Conservation (phyloP, 2,797 vertebrate genomes). For the Platalea minor region DNA sequence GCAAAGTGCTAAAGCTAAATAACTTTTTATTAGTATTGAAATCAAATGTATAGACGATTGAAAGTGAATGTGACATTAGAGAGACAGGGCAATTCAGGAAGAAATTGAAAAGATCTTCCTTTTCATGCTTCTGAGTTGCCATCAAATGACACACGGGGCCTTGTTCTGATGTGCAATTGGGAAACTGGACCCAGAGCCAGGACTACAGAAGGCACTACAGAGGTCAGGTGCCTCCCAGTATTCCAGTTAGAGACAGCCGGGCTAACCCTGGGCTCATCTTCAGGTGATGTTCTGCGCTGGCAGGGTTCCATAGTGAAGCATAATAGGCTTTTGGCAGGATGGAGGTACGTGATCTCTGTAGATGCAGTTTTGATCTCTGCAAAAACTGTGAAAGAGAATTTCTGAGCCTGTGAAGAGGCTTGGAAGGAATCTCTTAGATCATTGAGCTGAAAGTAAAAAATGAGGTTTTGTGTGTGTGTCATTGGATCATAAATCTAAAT, state of each 20-base stretch:
- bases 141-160: neutral
- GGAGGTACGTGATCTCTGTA: neutral
- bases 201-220: rapidly evolving
- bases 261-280: neutral
- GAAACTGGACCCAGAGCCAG: neutral
- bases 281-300: neutral
- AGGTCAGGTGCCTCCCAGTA: neutral
- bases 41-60: neutral
- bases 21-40: neutral
- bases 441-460: neutral
- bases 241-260: neutral
- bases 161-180: neutral
- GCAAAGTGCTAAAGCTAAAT: neutral
- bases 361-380: neutral
- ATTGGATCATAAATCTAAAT: neutral
- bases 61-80: rapidly evolving
- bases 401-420: neutral
- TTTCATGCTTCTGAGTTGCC: neutral
- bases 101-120: neutral
- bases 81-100: neutral
- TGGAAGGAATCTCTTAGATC: neutral
- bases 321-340: neutral
- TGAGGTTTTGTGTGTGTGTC: neutral
- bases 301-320: neutral
- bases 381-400: neutral